Evolutionary conservation across 2,888 invertebrate species (phyloP).

Genomic region (Zygaena filipendulae): DNA sequence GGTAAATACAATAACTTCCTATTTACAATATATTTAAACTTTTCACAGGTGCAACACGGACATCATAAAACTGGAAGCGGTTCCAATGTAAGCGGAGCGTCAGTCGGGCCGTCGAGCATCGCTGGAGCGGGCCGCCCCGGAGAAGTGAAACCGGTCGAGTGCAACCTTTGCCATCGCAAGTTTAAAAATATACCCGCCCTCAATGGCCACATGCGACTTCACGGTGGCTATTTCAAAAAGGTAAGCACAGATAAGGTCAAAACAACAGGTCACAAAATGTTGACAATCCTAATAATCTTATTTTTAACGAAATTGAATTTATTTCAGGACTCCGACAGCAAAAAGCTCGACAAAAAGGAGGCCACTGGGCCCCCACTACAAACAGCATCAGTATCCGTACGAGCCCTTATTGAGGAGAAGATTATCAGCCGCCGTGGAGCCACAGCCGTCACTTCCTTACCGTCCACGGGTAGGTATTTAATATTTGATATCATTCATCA

Average conservation of each 20-base stretch:
- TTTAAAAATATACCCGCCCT: constrained; percentile 98
- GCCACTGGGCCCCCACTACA: constrained; percentile 85
- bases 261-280: too few relatives aligned
- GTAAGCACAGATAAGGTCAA: too few relatives aligned
- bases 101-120: constrained; percentile 28
- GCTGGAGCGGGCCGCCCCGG: constrained; percentile 43
- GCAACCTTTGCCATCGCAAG: constrained; percentile 93
- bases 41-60: constrained; percentile 54
- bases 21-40: constrained; percentile 46
- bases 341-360: constrained; percentile 88
- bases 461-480: constrained; percentile 41
- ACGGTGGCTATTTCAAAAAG: constrained; percentile 97
- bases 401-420: constrained; percentile 92
- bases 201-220: constrained; percentile 97
- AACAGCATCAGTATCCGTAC: constrained; percentile 91
- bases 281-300: too few relatives aligned
- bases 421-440: constrained; percentile 88
- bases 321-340: constrained; percentile 84
- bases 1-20: too few relatives aligned
- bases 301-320: too few relatives aligned
- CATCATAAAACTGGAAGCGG: constrained; percentile 41
- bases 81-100: constrained; percentile 29
- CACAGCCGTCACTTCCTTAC: constrained; percentile 32
- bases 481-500: too few relatives aligned
- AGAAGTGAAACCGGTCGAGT: constrained; percentile 90